These are phyloP conservation scores for Globodera rostochiensis DNA, from an alignment of 1,140 invertebrate species.

Conservation along the genomic window DNA sequence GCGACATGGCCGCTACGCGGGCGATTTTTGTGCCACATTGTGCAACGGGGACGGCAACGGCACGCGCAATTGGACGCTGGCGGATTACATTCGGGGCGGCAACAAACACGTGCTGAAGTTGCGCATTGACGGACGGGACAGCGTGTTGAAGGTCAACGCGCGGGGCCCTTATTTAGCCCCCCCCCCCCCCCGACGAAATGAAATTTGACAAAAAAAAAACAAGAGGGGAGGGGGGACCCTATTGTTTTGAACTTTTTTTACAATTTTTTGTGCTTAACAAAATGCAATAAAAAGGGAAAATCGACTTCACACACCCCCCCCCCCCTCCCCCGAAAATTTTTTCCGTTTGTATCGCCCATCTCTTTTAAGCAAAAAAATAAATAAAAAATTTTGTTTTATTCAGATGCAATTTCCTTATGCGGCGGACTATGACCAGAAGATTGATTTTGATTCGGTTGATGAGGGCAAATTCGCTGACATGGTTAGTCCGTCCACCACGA, in stretches of 20 bases:
- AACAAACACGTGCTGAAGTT: conserved; percentile 57
- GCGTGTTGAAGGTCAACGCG: conserved; percentile 44
- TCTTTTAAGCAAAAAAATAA: too few species aligned
- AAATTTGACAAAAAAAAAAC: too few species aligned
- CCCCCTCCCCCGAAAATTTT: too few species aligned
- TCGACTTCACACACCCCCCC: too few species aligned
- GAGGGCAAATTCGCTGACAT: conserved; percentile 58
- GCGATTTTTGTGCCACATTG: conserved; percentile 54
- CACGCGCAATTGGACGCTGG: conserved; percentile 52
- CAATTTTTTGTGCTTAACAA: too few species aligned
- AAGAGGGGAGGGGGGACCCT: too few species aligned
- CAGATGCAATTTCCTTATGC: conserved; percentile 36
- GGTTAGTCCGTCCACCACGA: conserved; percentile 18
- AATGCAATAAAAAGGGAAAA: too few species aligned
- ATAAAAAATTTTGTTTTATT: too few species aligned
- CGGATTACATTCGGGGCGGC: conserved; percentile 57
- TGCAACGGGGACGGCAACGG: conserved; percentile 32
- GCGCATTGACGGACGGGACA: conserved; percentile 37
- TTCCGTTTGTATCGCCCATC: too few species aligned
- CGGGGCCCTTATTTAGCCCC: too few species aligned
- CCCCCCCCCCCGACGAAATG: too few species aligned
- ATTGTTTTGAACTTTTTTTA: too few species aligned
- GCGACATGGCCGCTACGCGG: conserved; percentile 41
- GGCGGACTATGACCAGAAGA: conserved; percentile 41
- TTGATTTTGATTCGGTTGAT: conserved; percentile 45